Evolutionary conservation across 2,113 vertebrate genomes (phyloP).

Genomic region (Eonycteris spelaea): DNA sequence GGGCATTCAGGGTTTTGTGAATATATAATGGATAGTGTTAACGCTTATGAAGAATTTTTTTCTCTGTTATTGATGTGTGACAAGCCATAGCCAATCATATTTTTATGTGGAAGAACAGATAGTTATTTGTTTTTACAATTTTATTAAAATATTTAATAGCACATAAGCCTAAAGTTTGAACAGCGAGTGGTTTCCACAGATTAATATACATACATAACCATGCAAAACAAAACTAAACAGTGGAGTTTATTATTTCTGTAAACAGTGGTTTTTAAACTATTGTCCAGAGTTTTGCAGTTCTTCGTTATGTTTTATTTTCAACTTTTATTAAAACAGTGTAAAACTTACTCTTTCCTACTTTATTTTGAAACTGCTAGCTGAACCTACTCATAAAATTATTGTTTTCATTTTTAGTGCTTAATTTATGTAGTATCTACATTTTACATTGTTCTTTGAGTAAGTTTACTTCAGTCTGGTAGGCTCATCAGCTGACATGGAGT

Average conservation of each 20-base stretch:
- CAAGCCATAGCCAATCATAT: neutral
- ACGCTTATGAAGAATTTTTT: neutral
- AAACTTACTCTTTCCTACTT: neutral
- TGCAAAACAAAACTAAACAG: neutral
- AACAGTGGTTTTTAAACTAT: neutral
- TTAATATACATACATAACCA: neutral
- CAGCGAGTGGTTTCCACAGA: neutral
- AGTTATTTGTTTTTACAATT: neutral
- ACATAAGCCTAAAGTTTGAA: neutral
- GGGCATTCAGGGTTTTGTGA: neutral
- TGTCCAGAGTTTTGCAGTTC: neutral
- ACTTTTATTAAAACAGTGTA: neutral
- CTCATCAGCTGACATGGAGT: neutral
- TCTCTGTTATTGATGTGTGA: neutral
- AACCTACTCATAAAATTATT: neutral
- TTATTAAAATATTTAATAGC: neutral
- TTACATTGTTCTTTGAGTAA: neutral
- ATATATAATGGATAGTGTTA: neutral
- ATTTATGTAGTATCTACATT: neutral
- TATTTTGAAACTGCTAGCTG: constrained; percentile 14
- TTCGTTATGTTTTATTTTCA: neutral
- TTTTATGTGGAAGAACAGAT: neutral
- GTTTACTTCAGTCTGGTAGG: neutral
- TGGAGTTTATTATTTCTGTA: neutral
- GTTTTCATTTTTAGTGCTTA: constrained; percentile 4